A percentile compares a stretch with the other conserved stretches of the same genome.
These are phyloP conservation scores for Iguana delicatissima DNA, from an alignment of 2,797 vertebrate genomes.

Conservation along the genomic window DNA sequence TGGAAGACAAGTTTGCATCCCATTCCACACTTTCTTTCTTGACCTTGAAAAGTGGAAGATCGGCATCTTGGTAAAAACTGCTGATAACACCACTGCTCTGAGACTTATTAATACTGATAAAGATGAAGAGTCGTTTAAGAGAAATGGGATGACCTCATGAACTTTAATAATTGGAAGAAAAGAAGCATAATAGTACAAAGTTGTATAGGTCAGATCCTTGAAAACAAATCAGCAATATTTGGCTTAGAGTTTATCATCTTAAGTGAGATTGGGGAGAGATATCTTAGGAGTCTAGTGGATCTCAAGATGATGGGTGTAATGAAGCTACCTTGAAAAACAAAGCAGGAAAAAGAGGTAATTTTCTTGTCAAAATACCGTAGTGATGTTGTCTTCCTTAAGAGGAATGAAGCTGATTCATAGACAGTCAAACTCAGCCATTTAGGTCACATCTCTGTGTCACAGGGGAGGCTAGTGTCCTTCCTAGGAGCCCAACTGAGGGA, in stretches of 20 bases:
- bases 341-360: not conserved
- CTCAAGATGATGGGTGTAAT: not conserved
- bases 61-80: not conserved
- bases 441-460: not conserved
- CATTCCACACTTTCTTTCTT: not conserved
- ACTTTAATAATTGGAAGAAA: conserved; percentile 5
- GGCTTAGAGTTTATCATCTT: not conserved
- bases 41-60: not conserved
- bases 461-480: not conserved
- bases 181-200: not conserved
- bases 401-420: not conserved
- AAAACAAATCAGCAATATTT: not conserved
- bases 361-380: not conserved
- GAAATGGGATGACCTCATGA: conserved; percentile 6
- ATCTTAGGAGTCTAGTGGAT: not conserved
- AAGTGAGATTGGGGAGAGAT: not conserved
- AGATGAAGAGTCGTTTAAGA: not conserved
- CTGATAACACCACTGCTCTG: not conserved
- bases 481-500: not conserved
- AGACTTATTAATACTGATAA: not conserved
- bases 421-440: not conserved
- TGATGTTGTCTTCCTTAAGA: not conserved
- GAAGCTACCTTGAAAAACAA: not conserved
- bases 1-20: not conserved
- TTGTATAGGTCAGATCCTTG: not conserved